Evolutionary conservation across 1,140 invertebrate genomes (phyloP), one percentile per base, ranked within the genome.

Genomic region (Brachionus plicatilis): DNA sequence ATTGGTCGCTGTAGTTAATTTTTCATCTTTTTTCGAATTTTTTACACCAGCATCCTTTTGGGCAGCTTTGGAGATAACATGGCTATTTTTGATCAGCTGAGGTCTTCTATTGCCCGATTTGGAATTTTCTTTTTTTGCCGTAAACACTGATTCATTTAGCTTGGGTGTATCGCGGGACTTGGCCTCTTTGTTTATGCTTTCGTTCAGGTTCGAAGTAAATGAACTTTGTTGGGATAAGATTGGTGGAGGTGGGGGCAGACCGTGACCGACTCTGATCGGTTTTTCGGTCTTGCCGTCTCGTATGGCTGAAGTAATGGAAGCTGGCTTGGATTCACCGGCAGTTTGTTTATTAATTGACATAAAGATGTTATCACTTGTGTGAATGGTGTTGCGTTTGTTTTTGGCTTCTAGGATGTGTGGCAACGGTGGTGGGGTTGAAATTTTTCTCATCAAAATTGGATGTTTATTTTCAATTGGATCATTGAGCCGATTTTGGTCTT

Each of bases 361-460:
- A 41, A 17, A 72, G 3, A 72, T 20, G 33, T 72, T 72, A 9
- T 43, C 68, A 72, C 33, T 68, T 33, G 11, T 14, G 43, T 72
- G 68, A 43, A 72, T 72, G 17, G 68, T 72, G 17, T 72, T 80
- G 29, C 50, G 56, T 56, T 65, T 80, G 11, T 56, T 53, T 53
- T 37, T 33, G 20, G 8, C 2, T 1, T 80, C 76, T 1, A 80
- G 50, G 5, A 80, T 65, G 41, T 80, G 45, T 24, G 76, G 76
- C 9, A 65, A 41, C 3, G 76, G 76, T 5, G 76, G 76, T 0
- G 76, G 76, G 6, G 76, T 80, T 3, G 76, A 80, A 24, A 80
- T 80, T 65, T 80, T 80, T 80, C 76, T 56, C 27, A 53, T 29
- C 37, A 43, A 43, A 41, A 72, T 8, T 68, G 27, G 66, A 68